These are phyloP conservation scores for Psococerastis gibbosa DNA, from an alignment of 2,888 invertebrate genomes.

Conservation along the genomic window DNA sequence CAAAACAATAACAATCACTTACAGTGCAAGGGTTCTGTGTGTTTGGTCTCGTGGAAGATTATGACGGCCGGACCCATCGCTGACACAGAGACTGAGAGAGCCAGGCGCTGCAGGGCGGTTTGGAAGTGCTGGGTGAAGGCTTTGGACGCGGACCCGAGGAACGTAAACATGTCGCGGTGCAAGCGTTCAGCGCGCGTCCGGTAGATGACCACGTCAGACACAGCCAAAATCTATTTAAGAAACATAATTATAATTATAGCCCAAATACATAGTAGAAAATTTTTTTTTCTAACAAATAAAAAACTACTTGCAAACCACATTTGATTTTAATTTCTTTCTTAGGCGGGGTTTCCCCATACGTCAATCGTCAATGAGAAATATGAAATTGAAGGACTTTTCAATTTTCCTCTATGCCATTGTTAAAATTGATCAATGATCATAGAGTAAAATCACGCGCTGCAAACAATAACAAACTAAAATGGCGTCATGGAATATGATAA, in stretches of 20 bases:
- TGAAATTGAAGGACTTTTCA: too few species aligned
- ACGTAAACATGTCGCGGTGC: constrained; percentile 55
- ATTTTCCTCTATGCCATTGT: too few species aligned
- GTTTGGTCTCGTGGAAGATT: constrained; percentile 59
- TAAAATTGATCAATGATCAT: too few species aligned
- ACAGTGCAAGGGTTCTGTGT: constrained; percentile 43
- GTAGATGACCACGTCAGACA: constrained; percentile 63
- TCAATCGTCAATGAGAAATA: too few species aligned
- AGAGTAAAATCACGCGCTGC: too few species aligned
- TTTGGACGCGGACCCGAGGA: constrained; percentile 54
- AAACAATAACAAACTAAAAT: too few species aligned
- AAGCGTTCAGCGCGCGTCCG: constrained; percentile 54
- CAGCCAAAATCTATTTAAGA: constrained; percentile 55
- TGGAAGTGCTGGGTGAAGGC: constrained; percentile 56
- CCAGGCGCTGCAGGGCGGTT: constrained; percentile 29
- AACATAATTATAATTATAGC: constrained; percentile 14
- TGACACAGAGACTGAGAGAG: constrained; percentile 27
- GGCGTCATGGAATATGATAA: too few species aligned
- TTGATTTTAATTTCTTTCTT: too few species aligned
- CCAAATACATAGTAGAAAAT: constrained; percentile 3
- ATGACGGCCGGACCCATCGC: constrained; percentile 53
- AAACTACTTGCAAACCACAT: not conserved
- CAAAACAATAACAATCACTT: constrained; percentile 26
- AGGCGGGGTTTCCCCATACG: too few species aligned
- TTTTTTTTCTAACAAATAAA: too few species aligned